Evolutionary conservation across 1,140 invertebrate species (phyloP), one percentile per base, ranked within the genome.

Genomic region (Caenorhabditis inopinata): DNA sequence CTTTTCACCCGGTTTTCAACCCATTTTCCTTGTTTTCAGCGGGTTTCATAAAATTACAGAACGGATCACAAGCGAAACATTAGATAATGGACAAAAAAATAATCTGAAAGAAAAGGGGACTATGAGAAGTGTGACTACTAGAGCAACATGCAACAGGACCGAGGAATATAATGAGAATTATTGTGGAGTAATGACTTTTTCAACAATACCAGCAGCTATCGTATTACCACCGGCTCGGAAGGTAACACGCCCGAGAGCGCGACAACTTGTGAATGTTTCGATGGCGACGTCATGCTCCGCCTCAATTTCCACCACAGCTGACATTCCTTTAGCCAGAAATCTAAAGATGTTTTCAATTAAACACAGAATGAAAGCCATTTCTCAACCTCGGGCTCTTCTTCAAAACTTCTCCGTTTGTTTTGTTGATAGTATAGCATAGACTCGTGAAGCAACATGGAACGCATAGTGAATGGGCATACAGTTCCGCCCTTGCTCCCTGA

Each of bases 401-500:
- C 7, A 85, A 38, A 12, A 85, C 74, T 62, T 88, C 79, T 51
- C 85, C 82, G 38, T 74, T 86, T 16, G 82, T 27, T 82, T 84
- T 84, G 73, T 88, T 83, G 29, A 85, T 46, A 5, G 82, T 74
- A 27, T 93, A 92, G 32, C 94, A 92, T 47, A 99, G 89, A 90
- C 94, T 95, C 21, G 92, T 92, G 32, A 99, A 93, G 18, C 93
- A 91, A 25, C 94, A 96, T 27, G 95, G 94, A 89, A 98, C 96
- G 29, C 87, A 88, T 12, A 88, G 12, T 11, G 87, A 84, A 77
- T 88, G 87, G 0, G 80, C 62, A 78, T 80, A 88, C 6, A 87
- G 51, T 74, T 88, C 87, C 18, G 87, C 94, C 23, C 94, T 92
- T 87, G 92, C 94, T 6, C 95, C 77, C 74, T 74, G 27, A 58